These are phyloP conservation scores for Oegoconia quadripuncta DNA, from an alignment of 2,888 invertebrate genomes.

Conservation along the genomic window DNA sequence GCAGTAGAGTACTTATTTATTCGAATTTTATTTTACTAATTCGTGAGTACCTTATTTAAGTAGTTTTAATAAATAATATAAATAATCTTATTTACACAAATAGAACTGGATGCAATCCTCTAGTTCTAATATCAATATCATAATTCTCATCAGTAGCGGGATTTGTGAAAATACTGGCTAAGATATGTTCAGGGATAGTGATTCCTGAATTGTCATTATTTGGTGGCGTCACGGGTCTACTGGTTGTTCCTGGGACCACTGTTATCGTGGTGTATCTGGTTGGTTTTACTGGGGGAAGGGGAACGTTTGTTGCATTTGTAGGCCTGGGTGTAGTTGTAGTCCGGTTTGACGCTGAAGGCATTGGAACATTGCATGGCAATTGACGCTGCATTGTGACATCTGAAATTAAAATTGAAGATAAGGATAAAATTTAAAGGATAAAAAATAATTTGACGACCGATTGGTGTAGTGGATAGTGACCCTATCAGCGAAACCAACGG, in stretches of 20 bases:
- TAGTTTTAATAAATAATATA: background rate
- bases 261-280: background rate
- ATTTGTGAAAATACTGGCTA: background rate
- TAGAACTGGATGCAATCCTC: background rate
- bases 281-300: background rate
- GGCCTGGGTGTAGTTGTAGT: background rate
- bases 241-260: background rate
- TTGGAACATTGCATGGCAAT: background rate
- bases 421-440: background rate
- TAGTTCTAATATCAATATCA: conserved; percentile 9
- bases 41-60: too few relatives aligned
- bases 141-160: background rate
- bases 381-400: background rate
- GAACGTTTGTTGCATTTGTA: background rate
- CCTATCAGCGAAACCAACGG: too few relatives aligned
- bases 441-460: background rate
- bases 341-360: background rate
- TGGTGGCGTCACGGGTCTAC: too few relatives aligned
- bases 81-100: background rate
- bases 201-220: background rate
- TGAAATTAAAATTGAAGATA: background rate
- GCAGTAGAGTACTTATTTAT: too few relatives aligned
- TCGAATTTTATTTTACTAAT: too few relatives aligned
- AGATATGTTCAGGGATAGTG: background rate
- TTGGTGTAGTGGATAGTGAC: too few relatives aligned